phyloP scores from a whole-genome alignment of 2,113 vertebrate genomes.

The Passer montanus region DNA sequence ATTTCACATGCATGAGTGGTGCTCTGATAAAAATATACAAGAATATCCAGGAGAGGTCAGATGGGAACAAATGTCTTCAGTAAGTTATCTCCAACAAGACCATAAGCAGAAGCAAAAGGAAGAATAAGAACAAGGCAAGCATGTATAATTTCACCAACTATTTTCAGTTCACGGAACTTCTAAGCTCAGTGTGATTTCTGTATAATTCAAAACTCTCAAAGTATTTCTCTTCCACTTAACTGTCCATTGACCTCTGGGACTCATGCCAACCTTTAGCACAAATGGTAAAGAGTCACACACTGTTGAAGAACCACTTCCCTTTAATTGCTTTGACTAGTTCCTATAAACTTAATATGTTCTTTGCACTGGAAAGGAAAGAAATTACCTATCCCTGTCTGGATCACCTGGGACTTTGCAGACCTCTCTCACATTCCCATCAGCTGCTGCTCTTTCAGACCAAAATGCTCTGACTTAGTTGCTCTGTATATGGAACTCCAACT shows the following conservation, averaged over 20 bases:
- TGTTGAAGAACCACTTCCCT: not conserved
- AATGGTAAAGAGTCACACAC: not conserved
- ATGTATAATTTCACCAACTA: not conserved
- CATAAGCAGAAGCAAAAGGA: not conserved
- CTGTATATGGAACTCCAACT: not conserved
- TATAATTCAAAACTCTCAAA: not conserved
- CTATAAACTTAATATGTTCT: not conserved
- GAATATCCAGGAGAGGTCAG: not conserved
- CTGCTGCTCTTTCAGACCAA: not conserved
- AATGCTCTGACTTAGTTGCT: not conserved
- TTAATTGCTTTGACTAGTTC: not conserved
- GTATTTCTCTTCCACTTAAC: not conserved
- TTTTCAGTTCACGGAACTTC: not conserved
- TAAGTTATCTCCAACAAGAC: not conserved
- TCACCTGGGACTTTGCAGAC: not conserved
- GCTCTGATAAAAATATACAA: not conserved
- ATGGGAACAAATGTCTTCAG: not conserved
- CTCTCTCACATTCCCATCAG: not conserved
- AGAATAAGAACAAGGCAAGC: not conserved
- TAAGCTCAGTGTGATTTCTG: not conserved
- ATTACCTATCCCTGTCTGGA: not conserved
- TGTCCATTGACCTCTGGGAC: not conserved
- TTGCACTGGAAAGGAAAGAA: not conserved
- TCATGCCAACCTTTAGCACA: not conserved
- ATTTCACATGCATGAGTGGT: not conserved